Conservation (phyloP, 2,113 vertebrate genomes). For the Hemichromis elongatus region DNA sequence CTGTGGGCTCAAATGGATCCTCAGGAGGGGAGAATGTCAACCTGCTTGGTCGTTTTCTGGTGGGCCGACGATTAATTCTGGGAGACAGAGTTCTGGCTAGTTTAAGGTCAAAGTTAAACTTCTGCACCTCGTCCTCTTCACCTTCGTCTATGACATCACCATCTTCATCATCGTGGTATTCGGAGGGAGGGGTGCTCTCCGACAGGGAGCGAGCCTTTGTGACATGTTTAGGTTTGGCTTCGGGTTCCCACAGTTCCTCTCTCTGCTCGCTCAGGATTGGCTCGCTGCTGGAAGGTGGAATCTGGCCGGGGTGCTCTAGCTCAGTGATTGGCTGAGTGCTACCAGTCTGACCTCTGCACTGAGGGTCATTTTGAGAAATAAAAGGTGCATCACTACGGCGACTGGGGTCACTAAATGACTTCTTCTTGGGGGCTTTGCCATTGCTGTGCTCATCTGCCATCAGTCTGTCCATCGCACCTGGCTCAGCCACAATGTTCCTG, state of each 20-base stretch:
- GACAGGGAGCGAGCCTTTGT: conserved; percentile 69
- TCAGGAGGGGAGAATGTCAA: conserved; percentile 65
- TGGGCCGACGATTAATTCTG: conserved; percentile 75
- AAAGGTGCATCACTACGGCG: conserved; percentile 76
- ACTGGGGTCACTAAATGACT: conserved; percentile 96
- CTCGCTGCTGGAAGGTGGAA: conserved; percentile 91
- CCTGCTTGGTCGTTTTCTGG: conserved; percentile 83
- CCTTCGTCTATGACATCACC: conserved; percentile 35
- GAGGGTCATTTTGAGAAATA: conserved; percentile 42
- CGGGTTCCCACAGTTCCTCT: conserved; percentile 64
- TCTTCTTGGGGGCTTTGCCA: conserved; percentile 92
- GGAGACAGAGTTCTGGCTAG: conserved; percentile 79
- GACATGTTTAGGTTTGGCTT: conserved; percentile 37
- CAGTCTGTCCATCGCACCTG: conserved; percentile 84
- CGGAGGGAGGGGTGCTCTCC: conserved; percentile 56
- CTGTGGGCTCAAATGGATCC: conserved; percentile 49
- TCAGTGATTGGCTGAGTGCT: conserved; percentile 84
- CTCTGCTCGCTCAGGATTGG: conserved; percentile 86
- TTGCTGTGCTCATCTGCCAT: conserved; percentile 81
- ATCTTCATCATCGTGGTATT: conserved; percentile 34
- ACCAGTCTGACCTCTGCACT: conserved; percentile 67
- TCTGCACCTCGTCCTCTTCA: conserved; percentile 22
- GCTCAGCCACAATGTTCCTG: conserved; percentile 87
- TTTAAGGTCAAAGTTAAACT: conserved; percentile 80
- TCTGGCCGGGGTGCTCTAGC: conserved; percentile 76